These are phyloP conservation scores for Cotesia congregata DNA, from an alignment of 2,888 invertebrate genomes.

Conservation along the genomic window DNA sequence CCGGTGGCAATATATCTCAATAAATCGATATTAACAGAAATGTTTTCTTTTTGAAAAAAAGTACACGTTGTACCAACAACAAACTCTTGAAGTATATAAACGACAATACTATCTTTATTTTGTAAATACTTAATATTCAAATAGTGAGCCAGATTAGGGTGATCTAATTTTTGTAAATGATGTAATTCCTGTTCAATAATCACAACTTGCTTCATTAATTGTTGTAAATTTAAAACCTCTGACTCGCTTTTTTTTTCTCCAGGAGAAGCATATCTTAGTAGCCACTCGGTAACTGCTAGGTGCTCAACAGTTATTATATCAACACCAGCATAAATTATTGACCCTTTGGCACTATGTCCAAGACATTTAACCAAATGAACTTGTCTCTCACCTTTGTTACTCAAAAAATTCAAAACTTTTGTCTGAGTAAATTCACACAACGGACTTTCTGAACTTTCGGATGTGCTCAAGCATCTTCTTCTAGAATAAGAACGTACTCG, in stretches of 20 bases:
- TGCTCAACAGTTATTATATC: constrained; percentile 82
- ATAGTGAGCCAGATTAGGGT: constrained; percentile 82
- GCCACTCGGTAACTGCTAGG: constrained; percentile 85
- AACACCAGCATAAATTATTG: constrained; percentile 82
- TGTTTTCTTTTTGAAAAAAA: constrained; percentile 72
- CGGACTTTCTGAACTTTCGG: constrained; percentile 73
- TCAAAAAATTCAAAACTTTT: constrained; percentile 72
- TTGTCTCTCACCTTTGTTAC: constrained; percentile 73
- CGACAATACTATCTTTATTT: constrained; percentile 76
- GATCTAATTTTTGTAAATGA: constrained; percentile 78
- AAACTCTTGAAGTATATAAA: constrained; percentile 81
- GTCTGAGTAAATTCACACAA: constrained; percentile 74
- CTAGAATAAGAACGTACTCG: constrained; percentile 61
- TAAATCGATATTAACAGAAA: constrained; percentile 73
- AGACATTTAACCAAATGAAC: constrained; percentile 84
- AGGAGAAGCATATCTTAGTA: constrained; percentile 67
- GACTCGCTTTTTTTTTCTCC: constrained; percentile 43
- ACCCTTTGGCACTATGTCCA: constrained; percentile 82
- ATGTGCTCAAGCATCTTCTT: constrained; percentile 71
- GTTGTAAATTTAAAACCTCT: constrained; percentile 56
- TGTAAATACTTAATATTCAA: constrained; percentile 78
- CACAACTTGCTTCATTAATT: constrained; percentile 74
- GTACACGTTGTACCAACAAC: constrained; percentile 71
- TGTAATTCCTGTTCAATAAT: constrained; percentile 85
- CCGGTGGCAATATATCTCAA: constrained; percentile 80